These are phyloP conservation scores for Rhinella marina DNA, from an alignment of 2,797 vertebrate species.

Conservation along the genomic window DNA sequence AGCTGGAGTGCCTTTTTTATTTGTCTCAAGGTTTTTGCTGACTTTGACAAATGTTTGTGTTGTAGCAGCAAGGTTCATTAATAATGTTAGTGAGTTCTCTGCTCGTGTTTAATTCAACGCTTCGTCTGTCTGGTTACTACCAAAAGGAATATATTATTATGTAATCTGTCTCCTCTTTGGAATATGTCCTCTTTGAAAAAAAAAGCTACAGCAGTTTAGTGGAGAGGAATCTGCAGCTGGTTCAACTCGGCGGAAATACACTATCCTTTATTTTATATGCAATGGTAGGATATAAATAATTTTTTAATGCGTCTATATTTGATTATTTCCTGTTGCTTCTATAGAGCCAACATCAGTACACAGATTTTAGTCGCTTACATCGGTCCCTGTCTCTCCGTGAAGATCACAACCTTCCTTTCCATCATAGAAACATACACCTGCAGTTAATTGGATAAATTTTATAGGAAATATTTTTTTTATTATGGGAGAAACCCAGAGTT, in stretches of 20 bases:
- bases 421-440: too few species aligned
- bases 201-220: not conserved
- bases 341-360: not conserved
- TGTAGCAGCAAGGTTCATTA: conserved; percentile 58
- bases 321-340: not conserved
- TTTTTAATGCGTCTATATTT: not conserved
- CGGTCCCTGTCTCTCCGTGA: not conserved
- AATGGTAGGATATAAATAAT: not conserved
- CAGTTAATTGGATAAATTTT: too few species aligned
- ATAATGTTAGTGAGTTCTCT: conserved; percentile 58
- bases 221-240: not conserved
- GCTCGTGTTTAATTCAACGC: conserved; percentile 54
- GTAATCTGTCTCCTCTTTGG: conserved; percentile 44
- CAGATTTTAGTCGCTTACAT: not conserved
- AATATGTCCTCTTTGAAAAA: conserved; percentile 13
- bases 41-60: conserved; percentile 59
- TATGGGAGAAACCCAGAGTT: too few species aligned
- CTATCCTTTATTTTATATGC: not conserved
- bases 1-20: conserved; percentile 22
- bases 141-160: conserved; percentile 52
- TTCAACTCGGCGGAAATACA: not conserved
- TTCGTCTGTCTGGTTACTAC: conserved; percentile 51
- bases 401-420: too few species aligned
- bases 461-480: too few species aligned
- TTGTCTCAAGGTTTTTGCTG: conserved; percentile 58